Base-by-base conservation (phyloP, 1,140 invertebrate species). In the Danaus melanippus region DNA sequence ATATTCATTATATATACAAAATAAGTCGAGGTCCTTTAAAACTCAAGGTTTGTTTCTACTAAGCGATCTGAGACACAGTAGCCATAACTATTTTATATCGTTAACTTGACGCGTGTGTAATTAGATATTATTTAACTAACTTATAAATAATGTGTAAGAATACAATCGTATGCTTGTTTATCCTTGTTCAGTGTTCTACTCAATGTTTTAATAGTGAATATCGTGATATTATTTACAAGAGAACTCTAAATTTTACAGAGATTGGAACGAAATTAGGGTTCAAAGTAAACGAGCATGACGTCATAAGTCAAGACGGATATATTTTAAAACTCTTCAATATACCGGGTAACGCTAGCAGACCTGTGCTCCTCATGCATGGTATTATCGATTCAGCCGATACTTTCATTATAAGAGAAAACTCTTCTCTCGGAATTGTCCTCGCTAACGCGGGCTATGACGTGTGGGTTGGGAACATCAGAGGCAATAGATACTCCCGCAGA, bases 341-440 rank as follows among this genome's bases (percentile, higher is more conserved):
- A 15, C 86, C 89, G 3, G 69, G 71, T 1, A 49, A 67, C 9
- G 60, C 32, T 9, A 58, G 45, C 7, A 53, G 88, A n/a, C 81
- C 78, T 8, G 88, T 91, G 0, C 87, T 92, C 8, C 65, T 95
- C 0, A 89, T 92, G 84, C 94, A 95, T 66, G 94, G 94, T 1
- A 66, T 95, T 10, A 54, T 93, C 0, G 89, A 88, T n/a, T 90
- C 90, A 21, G 91, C 92, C 0, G 88, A 90, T 9, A 90, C 91
- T 57, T 95, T 88, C 76, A 71, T 92, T 7, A 69, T 91, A 6
- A 87, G 87, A 59, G 87, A 86, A 15, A 76, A 89, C 10, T 84
- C 80, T 48, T 85, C 84, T 9, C 55, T 90, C 5, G 87, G 85
- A 3, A 42, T 65, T 3, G 46, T 53, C 8, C 60, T 79, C 9